Evolutionary conservation across 2,888 invertebrate species (phyloP).

Genomic region (Eilema caniola): DNA sequence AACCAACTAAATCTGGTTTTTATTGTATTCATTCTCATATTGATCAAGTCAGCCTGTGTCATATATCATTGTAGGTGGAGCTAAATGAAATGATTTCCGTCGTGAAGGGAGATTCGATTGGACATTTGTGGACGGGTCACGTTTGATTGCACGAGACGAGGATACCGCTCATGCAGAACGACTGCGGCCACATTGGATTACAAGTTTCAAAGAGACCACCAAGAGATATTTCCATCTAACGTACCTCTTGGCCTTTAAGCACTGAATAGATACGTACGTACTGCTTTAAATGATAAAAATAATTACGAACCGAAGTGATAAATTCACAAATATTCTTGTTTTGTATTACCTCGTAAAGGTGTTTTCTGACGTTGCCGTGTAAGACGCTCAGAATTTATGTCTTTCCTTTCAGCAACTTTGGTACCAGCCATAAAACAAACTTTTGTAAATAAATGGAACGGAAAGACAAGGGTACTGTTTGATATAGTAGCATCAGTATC

Average conservation of each 20-base stretch:
- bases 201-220: slow-evolving; percentile 33
- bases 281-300: background rate
- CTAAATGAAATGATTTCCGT: slow-evolving; percentile 62
- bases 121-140: slow-evolving; percentile 74
- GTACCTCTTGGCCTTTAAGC: background rate
- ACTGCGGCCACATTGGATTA: slow-evolving; percentile 44
- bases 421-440: slow-evolving; percentile 32
- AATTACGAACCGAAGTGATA: background rate
- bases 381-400: background rate
- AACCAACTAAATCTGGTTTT: slow-evolving; percentile 17
- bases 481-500: background rate
- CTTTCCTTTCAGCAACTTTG: slow-evolving; percentile 6
- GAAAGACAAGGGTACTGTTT: slow-evolving; percentile 10
- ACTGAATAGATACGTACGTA: too few species aligned
- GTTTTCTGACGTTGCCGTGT: background rate
- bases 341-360: background rate
- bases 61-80: slow-evolving; percentile 36
- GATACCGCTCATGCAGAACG: slow-evolving; percentile 77
- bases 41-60: slow-evolving; percentile 51
- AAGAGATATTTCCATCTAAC: background rate
- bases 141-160: slow-evolving; percentile 75
- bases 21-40: slow-evolving; percentile 32
- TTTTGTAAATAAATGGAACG: slow-evolving; percentile 25
- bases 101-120: slow-evolving; percentile 67
- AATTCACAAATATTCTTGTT: background rate